Evolutionary conservation across 2,113 vertebrate species (phyloP).

Genomic region (Bufo gargarizans): DNA sequence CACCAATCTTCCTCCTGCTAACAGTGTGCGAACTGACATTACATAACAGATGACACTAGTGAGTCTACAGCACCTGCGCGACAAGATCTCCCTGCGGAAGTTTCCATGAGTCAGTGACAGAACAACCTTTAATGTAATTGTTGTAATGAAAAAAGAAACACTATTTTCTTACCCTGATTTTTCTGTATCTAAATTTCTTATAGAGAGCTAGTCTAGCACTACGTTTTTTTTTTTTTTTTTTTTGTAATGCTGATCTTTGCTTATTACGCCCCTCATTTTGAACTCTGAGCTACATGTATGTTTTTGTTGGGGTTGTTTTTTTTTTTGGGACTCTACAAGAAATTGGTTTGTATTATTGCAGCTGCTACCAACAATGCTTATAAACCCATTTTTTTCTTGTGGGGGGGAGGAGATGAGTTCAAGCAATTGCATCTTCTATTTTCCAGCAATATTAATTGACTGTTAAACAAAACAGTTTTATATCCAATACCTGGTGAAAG

Average conservation of each 20-base stretch:
- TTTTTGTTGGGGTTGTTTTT: conserved; percentile 82
- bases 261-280: conserved; percentile 80
- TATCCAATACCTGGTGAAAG: not conserved
- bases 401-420: too few species aligned
- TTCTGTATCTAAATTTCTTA: conserved; percentile 91
- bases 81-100: conserved; percentile 69
- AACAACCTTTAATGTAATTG: conserved; percentile 79
- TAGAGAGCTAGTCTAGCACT: conserved; percentile 88
- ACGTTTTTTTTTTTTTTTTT: conserved; percentile 82
- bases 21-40: conserved; percentile 84
- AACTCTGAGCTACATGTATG: conserved; percentile 78
- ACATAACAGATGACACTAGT: conserved; percentile 76
- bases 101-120: conserved; percentile 79
- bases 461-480: conserved; percentile 18
- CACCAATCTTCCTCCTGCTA: conserved; percentile 80
- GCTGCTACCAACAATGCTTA: conserved; percentile 62
- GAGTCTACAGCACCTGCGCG: conserved; percentile 80
- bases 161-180: conserved; percentile 95
- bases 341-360: conserved; percentile 65
- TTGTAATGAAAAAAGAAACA: conserved; percentile 83
- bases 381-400: too few species aligned
- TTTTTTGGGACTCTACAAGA: conserved; percentile 54
- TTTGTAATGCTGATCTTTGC: conserved; percentile 78
- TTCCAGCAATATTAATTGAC: conserved; percentile 59
- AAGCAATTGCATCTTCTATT: conserved; percentile 63